Conservation (phyloP, 2,113 vertebrate species). For the Scatophagus argus region DNA sequence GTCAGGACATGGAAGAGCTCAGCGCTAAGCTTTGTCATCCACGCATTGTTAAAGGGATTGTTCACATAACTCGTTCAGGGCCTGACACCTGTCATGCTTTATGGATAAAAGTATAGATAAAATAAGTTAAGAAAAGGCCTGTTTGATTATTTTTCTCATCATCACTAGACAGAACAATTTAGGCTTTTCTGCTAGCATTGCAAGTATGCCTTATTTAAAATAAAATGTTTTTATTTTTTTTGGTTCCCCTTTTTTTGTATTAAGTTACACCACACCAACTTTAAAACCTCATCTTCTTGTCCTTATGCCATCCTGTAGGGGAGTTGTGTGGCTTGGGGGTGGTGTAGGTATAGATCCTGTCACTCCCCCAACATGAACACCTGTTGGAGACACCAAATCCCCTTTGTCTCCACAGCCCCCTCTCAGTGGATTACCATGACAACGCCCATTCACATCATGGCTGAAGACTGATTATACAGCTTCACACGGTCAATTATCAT, state of each 20-base stretch:
- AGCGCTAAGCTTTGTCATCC: slow-evolving; percentile 19
- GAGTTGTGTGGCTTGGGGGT: slow-evolving; percentile 30
- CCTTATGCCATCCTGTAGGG: slow-evolving; percentile 8
- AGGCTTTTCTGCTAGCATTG: not conserved
- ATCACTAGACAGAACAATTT: not conserved
- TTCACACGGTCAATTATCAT: slow-evolving; percentile 71
- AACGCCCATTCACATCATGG: slow-evolving; percentile 78
- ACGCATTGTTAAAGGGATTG: slow-evolving; percentile 18
- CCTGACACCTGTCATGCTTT: not conserved
- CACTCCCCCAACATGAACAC: slow-evolving; percentile 75
- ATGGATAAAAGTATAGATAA: not conserved
- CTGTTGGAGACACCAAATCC: slow-evolving; percentile 83
- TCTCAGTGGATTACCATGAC: slow-evolving; percentile 77
- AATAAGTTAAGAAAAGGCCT: not conserved
- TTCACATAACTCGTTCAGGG: slow-evolving; percentile 22
- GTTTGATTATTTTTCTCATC: not conserved
- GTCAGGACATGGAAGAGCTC: slow-evolving; percentile 33
- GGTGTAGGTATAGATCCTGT: slow-evolving; percentile 53
- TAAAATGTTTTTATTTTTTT: not conserved
- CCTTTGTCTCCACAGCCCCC: slow-evolving; percentile 74
- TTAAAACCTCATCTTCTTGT: slow-evolving; percentile 9
- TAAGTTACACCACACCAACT: not conserved
- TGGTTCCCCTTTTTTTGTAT: not conserved
- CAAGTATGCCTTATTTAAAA: not conserved
- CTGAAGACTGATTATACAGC: slow-evolving; percentile 73